A percentile compares a stretch with the other conserved stretches of the same genome.
These are phyloP conservation scores for Tortricodes alternella DNA, from an alignment of 2,888 invertebrate species.

Conservation along the genomic window DNA sequence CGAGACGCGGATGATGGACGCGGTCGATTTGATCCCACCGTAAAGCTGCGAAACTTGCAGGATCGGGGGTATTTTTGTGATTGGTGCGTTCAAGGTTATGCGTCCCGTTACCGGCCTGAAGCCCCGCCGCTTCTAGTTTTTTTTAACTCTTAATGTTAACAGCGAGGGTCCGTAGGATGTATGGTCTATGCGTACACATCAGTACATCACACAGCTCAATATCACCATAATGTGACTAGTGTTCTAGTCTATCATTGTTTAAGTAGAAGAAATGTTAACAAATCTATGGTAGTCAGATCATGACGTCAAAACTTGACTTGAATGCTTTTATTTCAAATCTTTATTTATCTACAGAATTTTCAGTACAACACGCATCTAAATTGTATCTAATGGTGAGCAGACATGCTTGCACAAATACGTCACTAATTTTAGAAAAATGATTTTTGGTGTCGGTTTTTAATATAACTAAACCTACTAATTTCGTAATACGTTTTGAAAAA, in stretches of 20 bases:
- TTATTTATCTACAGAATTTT: conserved; percentile 2
- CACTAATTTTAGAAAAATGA: conserved; percentile 27
- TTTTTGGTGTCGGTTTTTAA: conserved; percentile 71
- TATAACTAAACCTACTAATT: conserved; percentile 59
- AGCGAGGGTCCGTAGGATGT: too few relatives aligned
- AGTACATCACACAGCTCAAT: conserved; percentile 34
- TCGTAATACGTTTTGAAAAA: conserved; percentile 54
- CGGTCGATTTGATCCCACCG: too few relatives aligned
- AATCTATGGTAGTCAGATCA: conserved; percentile 11
- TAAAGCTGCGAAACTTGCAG: too few relatives aligned
- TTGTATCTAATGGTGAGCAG: conserved; percentile 4
- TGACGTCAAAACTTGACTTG: neutral
- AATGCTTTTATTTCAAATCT: too few relatives aligned
- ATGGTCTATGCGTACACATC: too few relatives aligned
- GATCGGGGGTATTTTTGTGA: too few relatives aligned
- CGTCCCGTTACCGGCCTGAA: too few relatives aligned
- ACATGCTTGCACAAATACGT: conserved; percentile 22
- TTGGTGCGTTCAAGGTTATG: too few relatives aligned
- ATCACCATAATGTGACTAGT: conserved; percentile 40
- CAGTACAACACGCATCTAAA: conserved; percentile 13
- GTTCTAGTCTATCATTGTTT: conserved; percentile 35
- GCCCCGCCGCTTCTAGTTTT: too few relatives aligned
- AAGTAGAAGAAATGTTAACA: conserved; percentile 24
- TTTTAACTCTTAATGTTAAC: too few relatives aligned
- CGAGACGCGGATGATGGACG: too few relatives aligned